Conservation (phyloP, 92 coral and sea anemone species). For the Paragorgia papillata region DNA sequence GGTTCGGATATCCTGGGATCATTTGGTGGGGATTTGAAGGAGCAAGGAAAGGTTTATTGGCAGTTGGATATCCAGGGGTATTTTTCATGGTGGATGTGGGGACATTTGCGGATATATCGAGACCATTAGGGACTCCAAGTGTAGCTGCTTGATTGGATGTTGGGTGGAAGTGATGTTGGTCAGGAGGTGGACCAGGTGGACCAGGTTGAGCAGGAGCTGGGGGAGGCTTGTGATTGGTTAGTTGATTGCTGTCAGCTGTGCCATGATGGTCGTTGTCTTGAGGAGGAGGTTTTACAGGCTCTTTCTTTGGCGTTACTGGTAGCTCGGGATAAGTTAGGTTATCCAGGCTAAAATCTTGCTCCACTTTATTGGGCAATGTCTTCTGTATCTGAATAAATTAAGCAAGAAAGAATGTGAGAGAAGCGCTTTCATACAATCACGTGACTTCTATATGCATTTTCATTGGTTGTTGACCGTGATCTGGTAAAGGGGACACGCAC, state of each 20-base stretch:
- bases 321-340: slow-evolving; percentile 84
- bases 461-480: too few species aligned
- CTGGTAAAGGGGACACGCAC: too few species aligned
- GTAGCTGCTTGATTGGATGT: not conserved
- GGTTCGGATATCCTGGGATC: not conserved
- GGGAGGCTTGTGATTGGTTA: not conserved
- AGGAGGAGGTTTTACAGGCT: slow-evolving; percentile 29
- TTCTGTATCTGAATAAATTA: not conserved
- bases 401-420: not conserved
- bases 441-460: too few species aligned
- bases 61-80: too few species aligned
- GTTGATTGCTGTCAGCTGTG: not conserved
- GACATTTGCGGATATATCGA: too few species aligned
- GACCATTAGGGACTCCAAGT: too few species aligned
- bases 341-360: slow-evolving; percentile 56
- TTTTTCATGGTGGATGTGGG: too few species aligned
- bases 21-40: not conserved
- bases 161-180: not conserved
- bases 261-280: slow-evolving; percentile 17
- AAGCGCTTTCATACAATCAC: too few species aligned
- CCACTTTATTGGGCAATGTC: slow-evolving; percentile 35
- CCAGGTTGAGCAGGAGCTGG: too few species aligned
- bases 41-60: too few species aligned
- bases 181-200: not conserved
- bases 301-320: slow-evolving; percentile 58